Evolutionary conservation across 2,888 invertebrate genomes (phyloP).

Genomic region (Zonitis immaculata): DNA sequence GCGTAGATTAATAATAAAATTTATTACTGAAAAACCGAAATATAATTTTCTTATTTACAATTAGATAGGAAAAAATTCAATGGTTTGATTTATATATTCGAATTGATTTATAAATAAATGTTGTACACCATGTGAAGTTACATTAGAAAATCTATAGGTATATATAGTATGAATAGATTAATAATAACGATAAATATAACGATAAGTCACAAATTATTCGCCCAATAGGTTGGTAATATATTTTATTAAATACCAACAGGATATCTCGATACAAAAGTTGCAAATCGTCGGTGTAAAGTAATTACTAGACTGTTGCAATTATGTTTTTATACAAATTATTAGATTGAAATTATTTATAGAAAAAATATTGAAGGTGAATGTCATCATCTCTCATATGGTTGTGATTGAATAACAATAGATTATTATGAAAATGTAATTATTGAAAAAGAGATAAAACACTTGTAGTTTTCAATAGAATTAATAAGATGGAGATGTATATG

Average conservation of each 20-base stretch:
- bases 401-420: not conserved
- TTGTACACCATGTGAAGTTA: not conserved
- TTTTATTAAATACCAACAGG: not conserved
- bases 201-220: conserved; percentile 1
- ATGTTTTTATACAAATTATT: too few species aligned
- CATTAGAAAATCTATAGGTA: not conserved
- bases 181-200: too few species aligned
- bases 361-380: not conserved
- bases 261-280: not conserved
- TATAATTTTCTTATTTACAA: not conserved
- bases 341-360: too few species aligned
- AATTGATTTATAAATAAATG: not conserved
- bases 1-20: not conserved
- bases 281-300: not conserved
- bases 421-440: not conserved
- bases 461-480: too few species aligned
- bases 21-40: not conserved
- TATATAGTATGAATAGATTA: too few species aligned
- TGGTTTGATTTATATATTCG: not conserved
- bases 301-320: not conserved
- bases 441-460: not conserved
- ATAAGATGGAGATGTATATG: too few species aligned
- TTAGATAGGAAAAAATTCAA: not conserved
- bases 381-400: not conserved
- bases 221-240: not conserved